Conservation (phyloP, 2,888 invertebrate genomes). For the Taphrorychus bicolor region DNA sequence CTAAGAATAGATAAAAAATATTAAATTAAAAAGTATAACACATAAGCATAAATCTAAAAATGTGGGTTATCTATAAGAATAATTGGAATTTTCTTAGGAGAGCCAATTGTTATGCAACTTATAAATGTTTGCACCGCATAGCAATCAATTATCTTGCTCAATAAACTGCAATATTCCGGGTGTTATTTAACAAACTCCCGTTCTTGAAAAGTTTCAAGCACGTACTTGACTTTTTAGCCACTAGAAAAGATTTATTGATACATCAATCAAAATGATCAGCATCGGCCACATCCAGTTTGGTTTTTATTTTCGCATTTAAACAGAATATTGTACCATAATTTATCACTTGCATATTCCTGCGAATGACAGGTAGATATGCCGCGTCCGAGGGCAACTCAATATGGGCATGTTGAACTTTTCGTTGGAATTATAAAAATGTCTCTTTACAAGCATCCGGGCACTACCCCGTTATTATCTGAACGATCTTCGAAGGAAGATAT, state of each 20-base stretch:
- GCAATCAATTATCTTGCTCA: no score
- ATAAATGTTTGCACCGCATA: no score
- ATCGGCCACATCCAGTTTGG: neutral
- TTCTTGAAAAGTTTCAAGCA: neutral
- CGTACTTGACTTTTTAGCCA: neutral
- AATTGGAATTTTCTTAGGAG: no score
- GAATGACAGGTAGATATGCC: neutral
- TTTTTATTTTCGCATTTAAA: neutral
- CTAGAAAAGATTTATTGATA: neutral
- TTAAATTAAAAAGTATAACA: no score
- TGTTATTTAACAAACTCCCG: no score
- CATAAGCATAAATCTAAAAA: no score
- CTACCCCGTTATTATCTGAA: neutral
- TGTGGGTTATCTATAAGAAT: no score
- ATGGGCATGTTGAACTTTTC: neutral
- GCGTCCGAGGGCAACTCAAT: neutral
- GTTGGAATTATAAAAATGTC: neutral
- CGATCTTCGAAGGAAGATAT: slow-evolving; percentile 4
- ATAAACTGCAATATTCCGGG: no score
- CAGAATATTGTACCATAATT: neutral
- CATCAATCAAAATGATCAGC: slow-evolving; percentile 5
- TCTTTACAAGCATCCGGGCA: neutral
- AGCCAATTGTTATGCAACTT: no score
- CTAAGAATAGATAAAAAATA: no score
- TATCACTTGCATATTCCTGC: neutral